Base-by-base conservation (phyloP, 1,140 invertebrate species). In the Diachasma alloeum region DNA sequence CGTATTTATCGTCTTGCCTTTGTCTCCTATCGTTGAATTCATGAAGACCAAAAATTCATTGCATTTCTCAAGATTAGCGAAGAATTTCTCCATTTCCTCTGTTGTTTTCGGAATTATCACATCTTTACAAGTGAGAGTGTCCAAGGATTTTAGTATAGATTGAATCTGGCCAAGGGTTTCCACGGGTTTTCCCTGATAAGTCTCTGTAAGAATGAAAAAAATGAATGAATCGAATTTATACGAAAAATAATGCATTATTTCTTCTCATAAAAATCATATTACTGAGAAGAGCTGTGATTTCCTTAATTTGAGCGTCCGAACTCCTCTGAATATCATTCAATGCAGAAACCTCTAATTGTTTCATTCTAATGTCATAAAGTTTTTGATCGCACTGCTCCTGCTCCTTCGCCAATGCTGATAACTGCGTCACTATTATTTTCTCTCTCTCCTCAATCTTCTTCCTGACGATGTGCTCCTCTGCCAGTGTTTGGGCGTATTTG, bases 51-150 rank as follows among this genome's bases (percentile, higher is more conserved):
- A 72, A 11, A 37, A 68, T 46, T 77, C 76, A 4, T 46, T 53
- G 72, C 77, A 79, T 5, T 73, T 72, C 48, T 74, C 70, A 13
- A 85, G 74, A 4, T 17, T n/a, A 42, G 80, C 19, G 0, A 63
- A 13, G 37, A 63, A 76, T 17, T 79, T 70, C 24, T 74, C 10
- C 74, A 77, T 78, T n/a, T 84, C 78, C 1, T 75, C 63, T 0
- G 56, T n/a, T 6, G 78, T 78, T n/a, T 77, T 36, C 11, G 84
- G 84, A 71, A 84, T 71, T 42, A 78, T 53, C 36, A 85, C 75
- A 46, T 78, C 74, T 15, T 80, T 71, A 36, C 81, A 84, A 3
- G 39, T 69, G n/a, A 85, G 74, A 44, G 74, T 15, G 63, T 85
- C 81, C 0, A 81, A 44, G 26, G 77, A 76, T 77, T 80, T 56